Base-by-base conservation (phyloP, 2,797 vertebrate genomes). In the Meriones psammophilus region DNA sequence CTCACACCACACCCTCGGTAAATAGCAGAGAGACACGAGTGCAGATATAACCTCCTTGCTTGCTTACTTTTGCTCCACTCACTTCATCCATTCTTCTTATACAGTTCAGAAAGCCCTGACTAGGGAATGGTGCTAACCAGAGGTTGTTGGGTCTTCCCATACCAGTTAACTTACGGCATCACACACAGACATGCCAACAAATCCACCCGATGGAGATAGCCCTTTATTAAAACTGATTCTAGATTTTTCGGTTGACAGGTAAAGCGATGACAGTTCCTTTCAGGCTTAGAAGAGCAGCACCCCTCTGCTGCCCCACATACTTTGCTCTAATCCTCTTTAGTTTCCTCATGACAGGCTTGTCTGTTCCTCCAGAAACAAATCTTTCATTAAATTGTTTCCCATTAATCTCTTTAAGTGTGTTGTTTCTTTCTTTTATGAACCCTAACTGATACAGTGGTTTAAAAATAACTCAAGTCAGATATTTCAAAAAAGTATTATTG, bases 251-350 rank as follows among this genome's bases (percentile, higher is more conserved):
- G 5, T 20, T 54, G 30, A 77, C 17, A 50, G 76, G 10, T 4
- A 60, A 39, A 86, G 13, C 14, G 42, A 9, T 22, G 68, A 10
- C 22, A 3, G 30, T 86, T 12, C 5, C 20, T 17, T 89, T 69
- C 2, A 22, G 26, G 3, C 13, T 5, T 28, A 26, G 7, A 46
- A 20, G 50, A 42, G 36, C 5, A 85, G 1, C 4, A 15, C 0
- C 1, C 7, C 20, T 80, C 20, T 81, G 26, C 42, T 54, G 9
- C n/a, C 33, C 68, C 17, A 13, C 6, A n/a, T 17, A 18, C 5
- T 76, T 4, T 1, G 33, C 62, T 33, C 46, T 83, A 9, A 81
- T 62, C 28, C 30, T 17, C 8, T 74, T 13, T 56, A 79, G 17
- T 8, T 76, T 26, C 36, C 74, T 78, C 56, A 26, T 18, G 13